Percentiles rank a stretch among this genome's conserved stretches.
Evolutionary conservation across 2,888 invertebrate species (phyloP).

Genomic region (Phlogophora meticulosa): DNA sequence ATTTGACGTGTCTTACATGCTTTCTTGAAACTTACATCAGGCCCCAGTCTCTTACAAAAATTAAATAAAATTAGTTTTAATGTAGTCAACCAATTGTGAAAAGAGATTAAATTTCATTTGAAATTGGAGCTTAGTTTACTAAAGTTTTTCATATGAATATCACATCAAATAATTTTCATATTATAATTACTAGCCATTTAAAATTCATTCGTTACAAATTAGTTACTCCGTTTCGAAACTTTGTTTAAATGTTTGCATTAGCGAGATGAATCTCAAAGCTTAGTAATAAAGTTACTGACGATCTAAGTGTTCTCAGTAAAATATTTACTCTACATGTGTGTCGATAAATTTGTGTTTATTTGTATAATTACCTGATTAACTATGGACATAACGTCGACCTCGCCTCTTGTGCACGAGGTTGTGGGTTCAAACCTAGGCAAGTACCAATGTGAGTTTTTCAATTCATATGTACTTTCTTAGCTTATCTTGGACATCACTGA

Average conservation of each 20-base stretch:
- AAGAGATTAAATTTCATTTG: too few species aligned
- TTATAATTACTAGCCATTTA: constrained; percentile 6
- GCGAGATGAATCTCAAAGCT: constrained; percentile 19
- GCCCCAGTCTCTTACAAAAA: too few species aligned
- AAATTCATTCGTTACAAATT: constrained; percentile 21
- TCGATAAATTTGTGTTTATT: constrained; percentile 38
- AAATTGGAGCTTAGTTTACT: background rate
- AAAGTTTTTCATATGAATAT: background rate
- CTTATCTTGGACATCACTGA: too few species aligned
- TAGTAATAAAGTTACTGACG: constrained; percentile 20
- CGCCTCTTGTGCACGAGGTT: too few species aligned
- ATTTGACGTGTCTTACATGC: too few species aligned
- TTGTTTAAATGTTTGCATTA: constrained; percentile 44
- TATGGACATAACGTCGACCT: too few species aligned
- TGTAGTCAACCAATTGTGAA: too few species aligned
- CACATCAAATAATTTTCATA: constrained; percentile 10
- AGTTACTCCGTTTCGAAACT: constrained; percentile 34
- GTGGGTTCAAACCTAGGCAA: too few species aligned
- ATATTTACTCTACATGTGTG: constrained; percentile 18
- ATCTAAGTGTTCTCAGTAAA: constrained; percentile 24
- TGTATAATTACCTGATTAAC: constrained; percentile 18
- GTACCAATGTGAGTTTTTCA: too few species aligned
- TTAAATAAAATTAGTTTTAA: too few species aligned
- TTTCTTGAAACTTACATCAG: too few species aligned
- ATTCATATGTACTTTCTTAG: too few species aligned